A percentile compares a stretch with the other conserved stretches of the same genome.
phyloP scores from a whole-genome alignment of 2,113 vertebrate genomes.

The Lanius collurio region DNA sequence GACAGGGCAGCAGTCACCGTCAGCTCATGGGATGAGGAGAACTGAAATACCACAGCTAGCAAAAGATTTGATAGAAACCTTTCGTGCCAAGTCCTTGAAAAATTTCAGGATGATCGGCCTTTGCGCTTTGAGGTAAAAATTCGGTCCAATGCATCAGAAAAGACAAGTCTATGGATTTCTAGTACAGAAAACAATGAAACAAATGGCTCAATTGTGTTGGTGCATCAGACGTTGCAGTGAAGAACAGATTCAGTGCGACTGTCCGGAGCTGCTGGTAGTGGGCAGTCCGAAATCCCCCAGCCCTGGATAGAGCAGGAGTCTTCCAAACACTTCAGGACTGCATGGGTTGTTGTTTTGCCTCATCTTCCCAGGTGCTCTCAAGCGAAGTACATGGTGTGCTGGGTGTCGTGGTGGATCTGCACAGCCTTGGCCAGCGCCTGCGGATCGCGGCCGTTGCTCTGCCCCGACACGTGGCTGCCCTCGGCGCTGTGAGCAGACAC shows the following conservation, averaged over 20 bases:
- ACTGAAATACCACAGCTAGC: slow-evolving; percentile 73
- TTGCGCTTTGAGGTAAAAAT: slow-evolving; percentile 85
- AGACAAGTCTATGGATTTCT: slow-evolving; percentile 74
- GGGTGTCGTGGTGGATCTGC: slow-evolving; percentile 98
- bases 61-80: slow-evolving; percentile 79
- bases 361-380: slow-evolving; percentile 74
- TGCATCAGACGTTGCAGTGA: slow-evolving; percentile 78
- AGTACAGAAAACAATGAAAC: slow-evolving; percentile 74
- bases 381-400: slow-evolving; percentile 99
- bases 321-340: slow-evolving; percentile 69
- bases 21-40: slow-evolving; percentile 69
- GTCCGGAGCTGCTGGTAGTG: slow-evolving; percentile 86
- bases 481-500: slow-evolving; percentile 84
- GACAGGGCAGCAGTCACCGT: slow-evolving; percentile 57
- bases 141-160: slow-evolving; percentile 84
- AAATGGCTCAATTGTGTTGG: slow-evolving; percentile 90
- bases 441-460: slow-evolving; percentile 97
- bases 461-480: slow-evolving; percentile 97
- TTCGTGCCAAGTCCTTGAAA: slow-evolving; percentile 79
- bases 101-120: slow-evolving; percentile 76
- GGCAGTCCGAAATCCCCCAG: slow-evolving; percentile 73
- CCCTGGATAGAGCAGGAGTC: slow-evolving; percentile 49
- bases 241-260: slow-evolving; percentile 81
- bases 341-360: slow-evolving; percentile 35
- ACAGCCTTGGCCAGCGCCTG: slow-evolving; percentile 97